A percentile compares a stretch with the other conserved stretches of the same genome.
Conservation (phyloP, 2,797 vertebrate genomes). For the Pterois miles region DNA sequence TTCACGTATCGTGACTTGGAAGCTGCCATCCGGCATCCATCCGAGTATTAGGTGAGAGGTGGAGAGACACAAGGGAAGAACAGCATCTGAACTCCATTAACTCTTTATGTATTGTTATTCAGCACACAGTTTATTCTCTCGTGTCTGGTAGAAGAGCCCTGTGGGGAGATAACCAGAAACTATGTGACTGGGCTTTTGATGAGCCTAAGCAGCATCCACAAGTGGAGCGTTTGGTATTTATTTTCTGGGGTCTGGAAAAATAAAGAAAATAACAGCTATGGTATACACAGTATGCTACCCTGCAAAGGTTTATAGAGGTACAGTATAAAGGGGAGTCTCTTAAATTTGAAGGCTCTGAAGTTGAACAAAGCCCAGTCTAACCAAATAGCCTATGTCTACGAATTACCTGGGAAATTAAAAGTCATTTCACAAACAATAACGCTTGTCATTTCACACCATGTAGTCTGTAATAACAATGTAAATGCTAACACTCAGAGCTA, state of each 20-base stretch:
- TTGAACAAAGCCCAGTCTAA: background rate
- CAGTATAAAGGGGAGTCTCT: background rate
- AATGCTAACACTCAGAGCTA: too few relatives aligned
- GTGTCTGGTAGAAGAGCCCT: constrained; percentile 50
- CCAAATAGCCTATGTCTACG: too few relatives aligned
- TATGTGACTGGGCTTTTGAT: constrained; percentile 62
- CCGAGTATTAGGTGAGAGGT: constrained; percentile 32
- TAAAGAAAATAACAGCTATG: background rate
- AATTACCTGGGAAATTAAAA: too few relatives aligned
- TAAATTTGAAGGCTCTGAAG: background rate
- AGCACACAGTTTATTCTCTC: constrained; percentile 46
- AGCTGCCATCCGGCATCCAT: constrained; percentile 2
- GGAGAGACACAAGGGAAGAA: constrained; percentile 14
- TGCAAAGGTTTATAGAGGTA: background rate
- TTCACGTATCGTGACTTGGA: constrained; percentile 1
- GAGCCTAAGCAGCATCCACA: constrained; percentile 31
- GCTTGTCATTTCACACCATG: too few relatives aligned
- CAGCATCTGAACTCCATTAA: constrained; percentile 52
- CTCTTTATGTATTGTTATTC: constrained; percentile 59
- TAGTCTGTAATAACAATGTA: too few relatives aligned
- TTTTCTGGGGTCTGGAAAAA: constrained; percentile 3
- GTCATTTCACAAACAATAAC: too few relatives aligned
- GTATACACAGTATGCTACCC: background rate
- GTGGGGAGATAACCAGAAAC: constrained; percentile 53
- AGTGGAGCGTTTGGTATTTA: constrained; percentile 19